Conservation (phyloP, 1,140 invertebrate genomes). For the Zaprionus camerounensis region DNA sequence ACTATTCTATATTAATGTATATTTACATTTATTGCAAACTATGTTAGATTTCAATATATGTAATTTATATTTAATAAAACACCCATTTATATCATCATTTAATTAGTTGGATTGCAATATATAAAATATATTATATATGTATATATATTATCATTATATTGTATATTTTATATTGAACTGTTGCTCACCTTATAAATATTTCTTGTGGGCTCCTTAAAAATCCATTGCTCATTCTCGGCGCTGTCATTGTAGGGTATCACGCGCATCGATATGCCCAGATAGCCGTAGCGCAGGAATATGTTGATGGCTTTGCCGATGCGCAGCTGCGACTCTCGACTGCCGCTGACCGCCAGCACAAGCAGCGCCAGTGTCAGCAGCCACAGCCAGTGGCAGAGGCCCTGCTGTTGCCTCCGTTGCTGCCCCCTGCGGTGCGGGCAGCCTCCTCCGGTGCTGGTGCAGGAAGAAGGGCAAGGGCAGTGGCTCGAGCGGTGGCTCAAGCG, state of each 20-base stretch:
- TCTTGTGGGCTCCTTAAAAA: conserved; percentile 92
- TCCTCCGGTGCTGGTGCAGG: not conserved
- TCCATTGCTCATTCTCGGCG: conserved; percentile 88
- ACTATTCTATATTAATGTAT: not conserved
- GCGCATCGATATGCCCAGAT: conserved; percentile 92
- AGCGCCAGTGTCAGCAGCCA: conserved; percentile 62
- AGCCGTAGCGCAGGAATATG: conserved; percentile 90
- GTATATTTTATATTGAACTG: not conserved
- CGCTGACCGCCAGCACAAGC: conserved; percentile 60
- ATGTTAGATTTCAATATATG: no score
- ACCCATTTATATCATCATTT: not conserved
- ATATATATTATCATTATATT: no score
- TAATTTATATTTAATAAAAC: not conserved
- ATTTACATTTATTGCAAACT: no score
- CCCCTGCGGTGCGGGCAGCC: conserved; percentile 18
- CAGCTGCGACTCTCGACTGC: conserved; percentile 86
- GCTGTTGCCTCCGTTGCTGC: conserved; percentile 15
- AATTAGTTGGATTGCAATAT: no score
- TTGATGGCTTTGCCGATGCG: conserved; percentile 90
- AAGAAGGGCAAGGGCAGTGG: conserved; percentile 1
- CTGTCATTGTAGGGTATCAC: conserved; percentile 92
- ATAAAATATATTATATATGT: no score
- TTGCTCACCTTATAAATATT: conserved; percentile 87
- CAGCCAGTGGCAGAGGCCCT: conserved; percentile 63
- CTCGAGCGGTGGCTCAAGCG: conserved; percentile 43